Evolutionary conservation across 2,888 invertebrate species (phyloP), one percentile per base, ranked within the genome.

Genomic region (Dendrolimus pini): DNA sequence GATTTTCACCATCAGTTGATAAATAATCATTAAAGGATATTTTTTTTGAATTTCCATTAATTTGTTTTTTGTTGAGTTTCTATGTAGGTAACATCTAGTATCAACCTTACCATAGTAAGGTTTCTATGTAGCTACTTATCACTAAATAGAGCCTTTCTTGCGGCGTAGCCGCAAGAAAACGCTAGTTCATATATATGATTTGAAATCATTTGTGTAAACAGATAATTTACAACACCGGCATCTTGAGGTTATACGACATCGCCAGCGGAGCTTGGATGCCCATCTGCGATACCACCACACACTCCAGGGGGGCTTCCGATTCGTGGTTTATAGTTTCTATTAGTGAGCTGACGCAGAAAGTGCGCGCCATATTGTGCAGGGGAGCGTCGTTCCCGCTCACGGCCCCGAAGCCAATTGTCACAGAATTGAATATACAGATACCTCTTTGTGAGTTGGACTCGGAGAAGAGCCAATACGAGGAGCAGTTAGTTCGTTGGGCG

Each of bases 341-440:
- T 0, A 95, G 94, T 63, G 98, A 98, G 83, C 91, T 92, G 0
- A 92, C 93, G 13, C 95, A 96, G 80, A 94, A 93, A 58, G 92
- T 97, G 7, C 93, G 96, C 53, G 96, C 96, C 12, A 95, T 98
- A 41, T 91, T 96, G 57, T 99, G 98, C 72, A 95, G 97, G 76
- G 98, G 98, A n/a, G 92, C 95, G 14, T 92, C 94, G 13, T 98
- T 96, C 88, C 99, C 99, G 0, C 92, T 94, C 41, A 96, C 97
- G 0, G 93, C 94, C 30, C 98, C 98, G 0, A 93, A 96, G 57
- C 98, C 98, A 1, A 95, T 95, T 61, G 91, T 97, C 7, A 92
- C 93, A 12, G 95, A 97, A 75, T 77, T 98, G 63, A 91, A 94
- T 2, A 91, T 97, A 72, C 93, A 93, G 91, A 80, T 96, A 58